A percentile compares a stretch with the other conserved stretches of the same genome.
Evolutionary conservation across 2,797 vertebrate species (phyloP).

Genomic region (Hyperoplus immaculatus): DNA sequence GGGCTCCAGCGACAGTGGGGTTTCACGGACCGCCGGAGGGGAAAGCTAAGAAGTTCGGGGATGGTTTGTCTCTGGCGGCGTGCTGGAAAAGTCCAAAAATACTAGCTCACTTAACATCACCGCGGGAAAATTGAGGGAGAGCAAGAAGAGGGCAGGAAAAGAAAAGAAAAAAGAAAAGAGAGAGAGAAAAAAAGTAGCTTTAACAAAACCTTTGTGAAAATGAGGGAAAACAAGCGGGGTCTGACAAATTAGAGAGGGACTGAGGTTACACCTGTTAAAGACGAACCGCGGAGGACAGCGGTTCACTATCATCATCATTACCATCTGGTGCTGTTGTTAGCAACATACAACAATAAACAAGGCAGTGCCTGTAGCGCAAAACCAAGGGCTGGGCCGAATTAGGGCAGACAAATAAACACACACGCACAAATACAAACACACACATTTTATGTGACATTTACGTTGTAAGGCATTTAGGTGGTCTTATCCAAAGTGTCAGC

Average conservation of each 20-base stretch:
- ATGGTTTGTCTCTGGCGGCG: constrained; percentile 74
- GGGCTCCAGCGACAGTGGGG: constrained; percentile 67
- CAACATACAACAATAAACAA: constrained; percentile 81
- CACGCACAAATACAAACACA: constrained; percentile 46
- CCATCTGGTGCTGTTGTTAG: constrained; percentile 81
- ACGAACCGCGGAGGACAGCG: constrained; percentile 41
- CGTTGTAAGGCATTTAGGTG: constrained; percentile 32
- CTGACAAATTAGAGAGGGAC: constrained; percentile 66
- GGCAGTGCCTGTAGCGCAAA: constrained; percentile 47
- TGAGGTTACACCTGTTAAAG: constrained; percentile 77
- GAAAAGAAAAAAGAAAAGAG: constrained; percentile 13
- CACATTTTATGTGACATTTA: constrained; percentile 56
- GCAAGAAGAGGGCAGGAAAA: constrained; percentile 29
- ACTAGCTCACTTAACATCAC: constrained; percentile 74
- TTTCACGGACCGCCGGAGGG: constrained; percentile 68
- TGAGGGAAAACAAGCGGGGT: constrained; percentile 50
- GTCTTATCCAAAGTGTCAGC: constrained; percentile 32
- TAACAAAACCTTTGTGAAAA: constrained; percentile 58
- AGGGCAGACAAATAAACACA: constrained; percentile 59
- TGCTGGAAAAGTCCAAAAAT: constrained; percentile 71
- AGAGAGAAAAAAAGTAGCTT: constrained; percentile 21
- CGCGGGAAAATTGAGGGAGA: constrained; percentile 56
- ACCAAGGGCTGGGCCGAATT: constrained; percentile 70
- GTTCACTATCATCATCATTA: constrained; percentile 70
- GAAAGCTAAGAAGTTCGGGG: constrained; percentile 63